Conservation (phyloP, 1,140 invertebrate genomes). For the Hylaeus volcanicus region DNA sequence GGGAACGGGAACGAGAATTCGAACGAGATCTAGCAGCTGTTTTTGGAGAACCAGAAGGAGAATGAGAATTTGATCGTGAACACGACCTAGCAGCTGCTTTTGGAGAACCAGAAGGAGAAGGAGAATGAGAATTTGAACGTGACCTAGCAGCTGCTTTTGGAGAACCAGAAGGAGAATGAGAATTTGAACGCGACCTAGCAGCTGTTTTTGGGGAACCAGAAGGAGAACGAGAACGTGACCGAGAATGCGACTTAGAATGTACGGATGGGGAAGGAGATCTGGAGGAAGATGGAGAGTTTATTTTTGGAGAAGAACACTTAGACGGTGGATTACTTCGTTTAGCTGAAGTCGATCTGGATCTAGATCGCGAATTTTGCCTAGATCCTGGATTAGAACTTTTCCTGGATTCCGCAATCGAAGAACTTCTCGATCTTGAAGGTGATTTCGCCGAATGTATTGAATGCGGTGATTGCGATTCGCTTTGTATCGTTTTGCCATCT, state of each 20-base stretch:
- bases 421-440: slow-evolving; percentile 54
- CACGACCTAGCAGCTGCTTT: slow-evolving; percentile 5
- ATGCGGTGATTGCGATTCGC: slow-evolving; percentile 37
- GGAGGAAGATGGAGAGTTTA: slow-evolving; percentile 43
- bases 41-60: slow-evolving; percentile 16
- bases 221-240: slow-evolving; percentile 13
- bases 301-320: slow-evolving; percentile 36
- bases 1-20: neutral
- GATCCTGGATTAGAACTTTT: slow-evolving; percentile 48
- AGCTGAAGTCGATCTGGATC: slow-evolving; percentile 54
- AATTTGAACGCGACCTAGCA: slow-evolving; percentile 25
- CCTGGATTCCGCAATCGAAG: slow-evolving; percentile 46
- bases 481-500: slow-evolving; percentile 13
- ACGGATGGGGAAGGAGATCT: slow-evolving; percentile 42
- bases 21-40: neutral
- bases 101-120: slow-evolving; percentile 23
- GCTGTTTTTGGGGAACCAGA: slow-evolving; percentile 18
- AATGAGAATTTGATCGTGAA: slow-evolving; percentile 26
- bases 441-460: slow-evolving; percentile 48
- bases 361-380: slow-evolving; percentile 51
- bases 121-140: slow-evolving; percentile 1
- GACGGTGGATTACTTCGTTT: slow-evolving; percentile 35
- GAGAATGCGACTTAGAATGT: slow-evolving; percentile 34
- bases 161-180: slow-evolving; percentile 30
- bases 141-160: no score